phyloP scores from a whole-genome alignment of 2,113 vertebrate species.

The Heteronetta atricapilla region DNA sequence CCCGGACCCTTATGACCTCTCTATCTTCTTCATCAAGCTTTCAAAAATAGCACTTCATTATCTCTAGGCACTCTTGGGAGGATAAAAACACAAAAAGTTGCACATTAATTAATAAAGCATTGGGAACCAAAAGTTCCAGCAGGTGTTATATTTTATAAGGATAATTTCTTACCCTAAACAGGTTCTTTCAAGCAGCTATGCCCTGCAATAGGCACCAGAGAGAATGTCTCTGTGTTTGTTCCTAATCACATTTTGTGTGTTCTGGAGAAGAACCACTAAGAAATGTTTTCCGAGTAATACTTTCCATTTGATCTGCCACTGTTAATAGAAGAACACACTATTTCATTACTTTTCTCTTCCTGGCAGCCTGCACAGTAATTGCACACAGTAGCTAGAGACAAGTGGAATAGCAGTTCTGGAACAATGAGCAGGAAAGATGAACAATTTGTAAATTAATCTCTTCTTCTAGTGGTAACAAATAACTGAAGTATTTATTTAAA shows the following conservation, averaged over 20 bases:
- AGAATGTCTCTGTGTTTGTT: background rate
- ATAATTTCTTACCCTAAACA: background rate
- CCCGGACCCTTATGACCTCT: background rate
- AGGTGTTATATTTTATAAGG: background rate
- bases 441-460: conserved; percentile 2
- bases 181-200: background rate
- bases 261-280: background rate
- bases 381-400: conserved; percentile 30
- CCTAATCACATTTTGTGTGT: background rate
- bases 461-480: conserved; percentile 8
- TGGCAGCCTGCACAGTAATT: background rate
- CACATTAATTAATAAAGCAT: background rate
- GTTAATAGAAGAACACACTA: background rate
- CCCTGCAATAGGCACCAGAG: background rate
- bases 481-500: background rate
- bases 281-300: background rate
- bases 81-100: background rate
- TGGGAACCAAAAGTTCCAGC: background rate
- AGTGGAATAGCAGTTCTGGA: background rate
- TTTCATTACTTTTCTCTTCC: background rate
- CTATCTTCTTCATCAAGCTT: background rate
- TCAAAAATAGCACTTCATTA: background rate
- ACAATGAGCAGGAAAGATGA: background rate
- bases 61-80: background rate
- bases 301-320: conserved; percentile 1